These are phyloP conservation scores for Myotis planiceps DNA, from an alignment of 2,797 vertebrate species.

Conservation along the genomic window DNA sequence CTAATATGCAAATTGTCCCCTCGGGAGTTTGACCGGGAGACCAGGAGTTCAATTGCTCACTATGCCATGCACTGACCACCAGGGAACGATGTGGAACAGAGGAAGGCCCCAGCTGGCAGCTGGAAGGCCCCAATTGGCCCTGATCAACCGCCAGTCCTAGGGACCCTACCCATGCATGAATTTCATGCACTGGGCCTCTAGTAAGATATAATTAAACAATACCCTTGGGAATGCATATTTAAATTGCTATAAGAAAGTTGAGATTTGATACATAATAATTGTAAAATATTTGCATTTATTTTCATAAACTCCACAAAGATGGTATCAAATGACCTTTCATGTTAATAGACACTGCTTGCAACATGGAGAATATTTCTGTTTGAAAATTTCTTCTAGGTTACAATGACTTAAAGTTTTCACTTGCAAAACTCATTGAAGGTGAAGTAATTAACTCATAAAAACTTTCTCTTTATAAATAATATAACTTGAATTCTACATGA, in stretches of 20 bases:
- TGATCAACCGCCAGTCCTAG: no score
- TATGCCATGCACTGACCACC: no score
- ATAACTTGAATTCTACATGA: background rate
- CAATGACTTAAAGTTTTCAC: background rate
- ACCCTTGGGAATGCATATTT: background rate
- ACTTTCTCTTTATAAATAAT: background rate
- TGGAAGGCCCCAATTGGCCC: no score
- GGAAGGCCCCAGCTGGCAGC: no score
- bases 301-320: background rate
- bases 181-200: no score
- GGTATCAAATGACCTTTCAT: background rate
- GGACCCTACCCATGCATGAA: no score
- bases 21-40: no score
- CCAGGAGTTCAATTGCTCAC: no score
- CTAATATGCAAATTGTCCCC: no score
- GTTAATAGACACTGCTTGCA: background rate
- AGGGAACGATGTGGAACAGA: no score
- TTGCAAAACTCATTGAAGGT: background rate
- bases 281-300: background rate
- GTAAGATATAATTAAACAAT: constrained; percentile 52
- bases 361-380: background rate
- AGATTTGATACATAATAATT: background rate
- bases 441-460: background rate
- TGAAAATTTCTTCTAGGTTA: background rate
- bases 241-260: constrained; percentile 30